These are phyloP conservation scores for Caradrina clavipalpis DNA, from an alignment of 2,888 invertebrate genomes.

Conservation along the genomic window DNA sequence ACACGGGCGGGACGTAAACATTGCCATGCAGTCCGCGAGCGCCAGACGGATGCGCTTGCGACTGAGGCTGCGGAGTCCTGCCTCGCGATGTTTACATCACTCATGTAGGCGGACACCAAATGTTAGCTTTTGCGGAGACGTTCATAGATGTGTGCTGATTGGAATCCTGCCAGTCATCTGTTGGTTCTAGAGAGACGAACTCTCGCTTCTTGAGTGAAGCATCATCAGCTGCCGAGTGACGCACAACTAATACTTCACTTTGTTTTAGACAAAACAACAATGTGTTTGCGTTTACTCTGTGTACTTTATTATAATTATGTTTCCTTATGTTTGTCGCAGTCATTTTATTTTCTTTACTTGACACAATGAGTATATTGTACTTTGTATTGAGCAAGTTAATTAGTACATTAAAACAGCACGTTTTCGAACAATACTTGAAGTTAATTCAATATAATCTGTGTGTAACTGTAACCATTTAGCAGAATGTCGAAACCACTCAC, in stretches of 20 bases:
- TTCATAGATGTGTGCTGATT: neutral
- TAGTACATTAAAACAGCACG: slow-evolving; percentile 6
- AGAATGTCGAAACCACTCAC: slow-evolving; percentile 28
- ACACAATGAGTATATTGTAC: slow-evolving; percentile 11
- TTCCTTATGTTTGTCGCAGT: slow-evolving; percentile 12
- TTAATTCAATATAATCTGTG: neutral
- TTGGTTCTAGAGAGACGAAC: neutral
- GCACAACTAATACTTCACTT: neutral
- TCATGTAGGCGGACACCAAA: slow-evolving; percentile 4
- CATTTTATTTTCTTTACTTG: slow-evolving; percentile 1
- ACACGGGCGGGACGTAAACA: slow-evolving; percentile 19
- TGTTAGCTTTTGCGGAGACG: neutral
- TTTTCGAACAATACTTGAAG: slow-evolving; percentile 13
- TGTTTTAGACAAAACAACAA: neutral
- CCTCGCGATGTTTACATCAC: slow-evolving; percentile 8
- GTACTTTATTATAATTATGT: neutral
- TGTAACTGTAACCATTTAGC: slow-evolving; percentile 9
- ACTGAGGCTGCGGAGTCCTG: slow-evolving; percentile 3
- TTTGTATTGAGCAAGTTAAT: slow-evolving; percentile 23
- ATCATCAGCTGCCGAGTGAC: neutral
- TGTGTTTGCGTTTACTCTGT: neutral
- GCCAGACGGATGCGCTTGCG: slow-evolving; percentile 13
- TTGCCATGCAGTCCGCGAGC: slow-evolving; percentile 3
- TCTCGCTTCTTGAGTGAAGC: neutral
- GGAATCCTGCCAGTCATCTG: neutral